These are phyloP conservation scores for Zelostemma sp. DNA, from an alignment of 1,140 invertebrate genomes.

Conservation along the genomic window DNA sequence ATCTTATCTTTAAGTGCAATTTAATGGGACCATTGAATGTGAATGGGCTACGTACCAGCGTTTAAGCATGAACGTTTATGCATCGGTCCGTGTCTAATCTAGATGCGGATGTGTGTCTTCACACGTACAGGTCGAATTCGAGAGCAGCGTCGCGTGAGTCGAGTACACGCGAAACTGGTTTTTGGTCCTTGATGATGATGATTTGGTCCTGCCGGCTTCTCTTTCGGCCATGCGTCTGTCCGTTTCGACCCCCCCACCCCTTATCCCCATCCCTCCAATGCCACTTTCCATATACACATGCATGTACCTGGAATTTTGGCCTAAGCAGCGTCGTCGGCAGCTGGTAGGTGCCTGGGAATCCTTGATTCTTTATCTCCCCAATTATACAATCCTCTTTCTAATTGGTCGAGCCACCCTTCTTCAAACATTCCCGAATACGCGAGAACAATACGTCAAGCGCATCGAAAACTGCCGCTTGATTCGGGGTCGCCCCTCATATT, in stretches of 20 bases:
- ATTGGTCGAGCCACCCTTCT: conserved; percentile 48
- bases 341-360: conserved; percentile 62
- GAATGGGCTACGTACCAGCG: background rate
- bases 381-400: conserved; percentile 57
- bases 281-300: conserved; percentile 6
- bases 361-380: conserved; percentile 57
- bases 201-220: conserved; percentile 49
- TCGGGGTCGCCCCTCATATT: no score
- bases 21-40: conserved; percentile 1
- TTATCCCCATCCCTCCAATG: conserved; percentile 6
- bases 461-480: no score
- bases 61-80: background rate
- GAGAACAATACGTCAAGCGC: no score
- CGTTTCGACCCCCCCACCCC: conserved; percentile 21
- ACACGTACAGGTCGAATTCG: background rate
- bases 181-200: conserved; percentile 43
- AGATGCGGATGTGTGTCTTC: background rate
- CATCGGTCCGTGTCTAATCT: conserved; percentile 2
- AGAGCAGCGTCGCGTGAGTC: background rate
- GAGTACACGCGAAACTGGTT: conserved; percentile 4
- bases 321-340: conserved; percentile 43
- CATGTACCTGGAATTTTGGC: conserved; percentile 6
- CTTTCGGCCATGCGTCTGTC: conserved; percentile 28
- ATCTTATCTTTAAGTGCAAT: background rate
- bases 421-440: conserved; percentile 12